These are phyloP conservation scores for Phoxinus dragarum DNA, from an alignment of 2,797 vertebrate species.

Conservation along the genomic window DNA sequence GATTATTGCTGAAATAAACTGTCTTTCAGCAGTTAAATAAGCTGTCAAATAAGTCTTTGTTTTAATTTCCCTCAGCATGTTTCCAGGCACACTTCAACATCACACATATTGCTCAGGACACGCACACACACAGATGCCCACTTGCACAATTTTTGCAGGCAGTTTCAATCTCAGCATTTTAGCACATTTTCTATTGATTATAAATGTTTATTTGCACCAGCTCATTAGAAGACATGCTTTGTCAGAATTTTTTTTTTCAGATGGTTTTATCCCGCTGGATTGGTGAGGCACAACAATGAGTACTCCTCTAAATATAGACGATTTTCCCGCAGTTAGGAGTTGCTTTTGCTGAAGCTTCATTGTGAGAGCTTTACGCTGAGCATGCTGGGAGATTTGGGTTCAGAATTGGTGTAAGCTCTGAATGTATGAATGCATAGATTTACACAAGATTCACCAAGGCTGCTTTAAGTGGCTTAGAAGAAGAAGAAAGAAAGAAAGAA, in stretches of 20 bases:
- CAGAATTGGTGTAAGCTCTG: slow-evolving; percentile 60
- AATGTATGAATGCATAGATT: slow-evolving; percentile 63
- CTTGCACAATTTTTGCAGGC: slow-evolving; percentile 34
- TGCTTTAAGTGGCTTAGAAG: slow-evolving; percentile 31
- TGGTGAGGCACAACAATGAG: slow-evolving; percentile 38
- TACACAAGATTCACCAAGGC: slow-evolving; percentile 51
- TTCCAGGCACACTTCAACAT: slow-evolving; percentile 29
- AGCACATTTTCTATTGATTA: slow-evolving; percentile 43
- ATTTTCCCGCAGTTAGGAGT: slow-evolving; percentile 32
- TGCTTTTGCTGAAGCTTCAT: slow-evolving; percentile 58
- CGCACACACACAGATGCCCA: slow-evolving; percentile 34
- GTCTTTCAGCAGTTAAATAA: too few relatives aligned
- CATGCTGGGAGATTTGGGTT: slow-evolving; percentile 61
- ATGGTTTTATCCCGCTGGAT: slow-evolving; percentile 53
- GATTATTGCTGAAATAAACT: slow-evolving; percentile 30
- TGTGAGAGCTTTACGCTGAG: slow-evolving; percentile 61
- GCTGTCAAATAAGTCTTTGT: slow-evolving; percentile 16
- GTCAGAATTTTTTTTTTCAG: slow-evolving; percentile 31
- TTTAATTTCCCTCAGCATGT: slow-evolving; percentile 45
- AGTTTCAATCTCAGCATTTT: slow-evolving; percentile 38
- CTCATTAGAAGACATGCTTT: slow-evolving; percentile 56
- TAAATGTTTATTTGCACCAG: slow-evolving; percentile 54
- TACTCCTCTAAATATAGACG: slow-evolving; percentile 45
- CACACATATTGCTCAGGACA: slow-evolving; percentile 44
- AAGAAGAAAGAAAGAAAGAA: neutral